These are phyloP conservation scores for Cercocebus atys DNA, from an alignment of 2,113 vertebrate genomes.

Conservation along the genomic window DNA sequence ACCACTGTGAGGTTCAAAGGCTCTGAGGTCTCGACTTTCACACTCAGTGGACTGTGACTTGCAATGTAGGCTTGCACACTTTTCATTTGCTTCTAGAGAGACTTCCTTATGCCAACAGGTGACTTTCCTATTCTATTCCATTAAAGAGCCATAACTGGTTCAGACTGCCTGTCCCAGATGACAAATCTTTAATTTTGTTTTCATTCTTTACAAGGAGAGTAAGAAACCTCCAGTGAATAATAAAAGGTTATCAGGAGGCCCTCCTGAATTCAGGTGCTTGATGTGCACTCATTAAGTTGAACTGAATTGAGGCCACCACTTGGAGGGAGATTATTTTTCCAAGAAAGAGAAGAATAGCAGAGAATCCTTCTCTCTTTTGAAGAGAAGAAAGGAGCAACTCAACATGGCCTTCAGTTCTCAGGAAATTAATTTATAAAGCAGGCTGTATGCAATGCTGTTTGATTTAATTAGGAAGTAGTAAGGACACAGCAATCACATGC, in stretches of 20 bases:
- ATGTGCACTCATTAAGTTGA: conserved; percentile 49
- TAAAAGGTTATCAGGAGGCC: conserved; percentile 39
- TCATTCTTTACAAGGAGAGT: conserved; percentile 79
- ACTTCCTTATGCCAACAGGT: conserved; percentile 60
- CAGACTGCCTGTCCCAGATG: not conserved
- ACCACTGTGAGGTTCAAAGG: conserved; percentile 73
- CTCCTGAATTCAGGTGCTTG: conserved; percentile 36
- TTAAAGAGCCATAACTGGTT: not conserved
- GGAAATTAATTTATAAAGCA: conserved; percentile 51
- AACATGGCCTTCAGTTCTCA: not conserved
- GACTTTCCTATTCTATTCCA: conserved; percentile 72
- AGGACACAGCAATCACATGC: not conserved
- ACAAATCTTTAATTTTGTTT: conserved; percentile 77
- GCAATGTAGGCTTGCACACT: conserved; percentile 57
- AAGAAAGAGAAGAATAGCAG: conserved; percentile 21
- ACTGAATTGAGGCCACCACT: not conserved
- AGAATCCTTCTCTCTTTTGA: not conserved
- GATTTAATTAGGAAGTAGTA: conserved; percentile 45
- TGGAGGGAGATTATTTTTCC: conserved; percentile 24
- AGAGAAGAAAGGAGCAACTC: not conserved
- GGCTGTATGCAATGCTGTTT: not conserved
- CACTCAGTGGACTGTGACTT: conserved; percentile 74
- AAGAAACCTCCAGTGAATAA: conserved; percentile 72
- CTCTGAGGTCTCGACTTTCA: conserved; percentile 70
- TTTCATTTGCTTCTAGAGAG: conserved; percentile 75